phyloP scores from a whole-genome alignment of 2,113 vertebrate genomes.

The Erythrolamprus reginae region DNA sequence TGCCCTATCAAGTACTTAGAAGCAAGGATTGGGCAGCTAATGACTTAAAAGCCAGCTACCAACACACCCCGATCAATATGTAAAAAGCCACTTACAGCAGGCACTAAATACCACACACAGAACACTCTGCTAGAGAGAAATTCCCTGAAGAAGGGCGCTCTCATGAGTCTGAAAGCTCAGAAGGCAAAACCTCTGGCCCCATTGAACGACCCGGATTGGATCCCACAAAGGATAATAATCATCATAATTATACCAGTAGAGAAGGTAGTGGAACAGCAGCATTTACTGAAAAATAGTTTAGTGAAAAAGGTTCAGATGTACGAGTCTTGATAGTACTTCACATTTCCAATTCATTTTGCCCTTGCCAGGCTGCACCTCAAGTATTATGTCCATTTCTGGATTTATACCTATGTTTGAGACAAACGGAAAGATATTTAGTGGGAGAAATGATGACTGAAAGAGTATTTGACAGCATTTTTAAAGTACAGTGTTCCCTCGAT shows the following conservation, averaged over 20 bases:
- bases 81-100: too few relatives aligned
- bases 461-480: not conserved
- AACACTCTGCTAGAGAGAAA: too few relatives aligned
- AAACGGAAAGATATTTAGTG: not conserved
- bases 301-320: not conserved
- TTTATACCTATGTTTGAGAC: not conserved
- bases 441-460: not conserved
- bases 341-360: not conserved
- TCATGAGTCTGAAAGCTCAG: too few relatives aligned
- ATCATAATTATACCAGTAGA: not conserved
- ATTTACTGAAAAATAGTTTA: not conserved
- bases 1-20: too few relatives aligned
- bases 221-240: not conserved
- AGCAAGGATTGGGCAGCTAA: too few relatives aligned
- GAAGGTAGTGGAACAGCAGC: not conserved
- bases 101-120: too few relatives aligned
- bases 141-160: too few relatives aligned
- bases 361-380: not conserved
- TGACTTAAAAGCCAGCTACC: too few relatives aligned
- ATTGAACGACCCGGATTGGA: too few relatives aligned
- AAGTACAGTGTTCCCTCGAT: too few relatives aligned
- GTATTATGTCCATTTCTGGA: not conserved
- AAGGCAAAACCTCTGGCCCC: too few relatives aligned
- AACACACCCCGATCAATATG: too few relatives aligned
- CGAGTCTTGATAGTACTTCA: not conserved